These are phyloP conservation scores for Bambusicola thoracicus DNA, from an alignment of 2,113 vertebrate genomes.

Conservation along the genomic window DNA sequence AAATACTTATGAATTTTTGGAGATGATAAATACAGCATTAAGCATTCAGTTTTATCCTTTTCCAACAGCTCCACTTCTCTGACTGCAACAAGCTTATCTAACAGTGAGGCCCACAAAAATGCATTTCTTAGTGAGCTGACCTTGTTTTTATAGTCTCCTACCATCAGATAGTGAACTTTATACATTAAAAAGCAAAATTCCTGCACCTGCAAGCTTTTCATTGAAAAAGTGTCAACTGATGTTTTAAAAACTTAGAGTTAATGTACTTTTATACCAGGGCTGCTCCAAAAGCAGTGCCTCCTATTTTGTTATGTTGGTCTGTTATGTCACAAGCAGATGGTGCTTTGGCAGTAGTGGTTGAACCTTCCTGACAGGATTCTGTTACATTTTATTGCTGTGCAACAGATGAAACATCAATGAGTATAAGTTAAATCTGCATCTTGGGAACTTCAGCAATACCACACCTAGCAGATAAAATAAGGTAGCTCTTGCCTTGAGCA, in stretches of 20 bases:
- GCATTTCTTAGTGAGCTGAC: neutral
- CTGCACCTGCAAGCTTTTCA: neutral
- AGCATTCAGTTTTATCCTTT: neutral
- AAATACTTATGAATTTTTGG: neutral
- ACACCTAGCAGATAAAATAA: neutral
- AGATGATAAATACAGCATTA: neutral
- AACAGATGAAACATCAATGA: neutral
- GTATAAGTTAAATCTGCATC: neutral
- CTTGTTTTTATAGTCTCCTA: neutral
- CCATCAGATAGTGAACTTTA: neutral
- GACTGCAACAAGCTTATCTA: neutral
- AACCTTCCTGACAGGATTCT: neutral
- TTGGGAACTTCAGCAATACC: neutral
- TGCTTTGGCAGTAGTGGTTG: neutral
- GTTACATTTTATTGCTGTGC: neutral
- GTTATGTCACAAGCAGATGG: neutral
- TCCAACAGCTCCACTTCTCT: neutral
- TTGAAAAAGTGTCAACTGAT: neutral
- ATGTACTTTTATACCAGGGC: neutral
- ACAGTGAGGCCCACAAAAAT: neutral
- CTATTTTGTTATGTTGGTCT: neutral
- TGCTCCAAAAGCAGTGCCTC: neutral
- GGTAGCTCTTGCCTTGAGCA: neutral
- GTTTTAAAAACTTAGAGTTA: neutral
- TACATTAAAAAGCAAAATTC: neutral